Percentiles rank a stretch among this genome's conserved stretches.
Conservation (phyloP, 2,797 vertebrate genomes). For the Manis crassicaudata region DNA sequence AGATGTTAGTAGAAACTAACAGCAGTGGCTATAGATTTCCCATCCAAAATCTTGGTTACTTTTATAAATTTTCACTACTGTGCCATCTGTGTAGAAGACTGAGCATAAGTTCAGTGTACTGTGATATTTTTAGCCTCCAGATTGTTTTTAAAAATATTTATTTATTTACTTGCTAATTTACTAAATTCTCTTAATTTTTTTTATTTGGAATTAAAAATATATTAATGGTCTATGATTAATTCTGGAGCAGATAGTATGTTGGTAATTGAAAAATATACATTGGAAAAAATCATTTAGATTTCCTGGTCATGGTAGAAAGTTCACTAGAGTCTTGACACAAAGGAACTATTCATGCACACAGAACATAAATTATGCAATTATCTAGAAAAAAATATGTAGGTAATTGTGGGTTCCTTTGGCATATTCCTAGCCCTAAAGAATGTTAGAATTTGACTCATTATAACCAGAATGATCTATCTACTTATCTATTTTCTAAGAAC, state of each 20-base stretch:
- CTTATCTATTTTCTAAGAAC: background rate
- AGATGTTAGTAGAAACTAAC: slow-evolving; percentile 45
- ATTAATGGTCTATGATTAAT: slow-evolving; percentile 51
- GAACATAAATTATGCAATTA: slow-evolving; percentile 18
- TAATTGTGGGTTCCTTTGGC: background rate
- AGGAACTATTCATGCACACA: background rate
- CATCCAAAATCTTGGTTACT: slow-evolving; percentile 42
- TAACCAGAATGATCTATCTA: slow-evolving; percentile 5
- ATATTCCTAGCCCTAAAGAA: slow-evolving; percentile 19
- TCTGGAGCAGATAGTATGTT: background rate
- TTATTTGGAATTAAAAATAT: slow-evolving; percentile 10
- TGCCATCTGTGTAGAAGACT: background rate
- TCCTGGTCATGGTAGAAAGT: slow-evolving; percentile 6
- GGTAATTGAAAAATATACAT: slow-evolving; percentile 36
- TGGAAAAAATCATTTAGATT: slow-evolving; percentile 22
- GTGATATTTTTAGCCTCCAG: slow-evolving; percentile 35
- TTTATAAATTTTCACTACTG: slow-evolving; percentile 37
- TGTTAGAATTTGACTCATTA: slow-evolving; percentile 19
- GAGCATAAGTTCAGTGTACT: background rate
- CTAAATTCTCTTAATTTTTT: slow-evolving; percentile 36
- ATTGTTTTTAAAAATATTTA: slow-evolving; percentile 50
- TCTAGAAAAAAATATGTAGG: background rate
- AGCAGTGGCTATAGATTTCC: background rate
- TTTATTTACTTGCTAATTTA: slow-evolving; percentile 57
- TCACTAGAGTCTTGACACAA: slow-evolving; percentile 6